Evolutionary conservation across 1,140 invertebrate species (phyloP).

Genomic region (Eulimnadia texana): DNA sequence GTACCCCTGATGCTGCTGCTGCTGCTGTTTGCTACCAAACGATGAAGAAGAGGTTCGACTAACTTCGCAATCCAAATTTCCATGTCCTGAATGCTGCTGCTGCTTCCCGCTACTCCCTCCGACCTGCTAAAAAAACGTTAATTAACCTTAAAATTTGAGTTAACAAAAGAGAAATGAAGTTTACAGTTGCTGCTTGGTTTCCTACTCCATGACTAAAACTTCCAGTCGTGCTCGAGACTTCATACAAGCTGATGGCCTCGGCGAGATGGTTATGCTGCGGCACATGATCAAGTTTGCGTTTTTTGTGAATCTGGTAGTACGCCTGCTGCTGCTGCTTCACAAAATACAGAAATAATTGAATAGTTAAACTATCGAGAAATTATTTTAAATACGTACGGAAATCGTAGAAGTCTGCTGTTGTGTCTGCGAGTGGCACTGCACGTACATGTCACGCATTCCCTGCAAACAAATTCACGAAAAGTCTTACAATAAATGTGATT

Average conservation of each 20-base stretch:
- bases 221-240: conserved; percentile 10
- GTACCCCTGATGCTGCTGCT: conserved; percentile 24
- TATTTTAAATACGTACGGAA: conserved; percentile 3
- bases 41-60: conserved; percentile 22
- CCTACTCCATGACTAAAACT: conserved; percentile 10
- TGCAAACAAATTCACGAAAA: conserved; percentile 27
- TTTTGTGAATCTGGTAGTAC: conserved; percentile 19
- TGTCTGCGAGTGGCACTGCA: conserved; percentile 34
- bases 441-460: conserved; percentile 58
- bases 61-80: conserved; percentile 21
- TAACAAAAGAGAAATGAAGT: not conserved
- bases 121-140: not conserved
- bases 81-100: conserved; percentile 23
- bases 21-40: conserved; percentile 19
- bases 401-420: conserved; percentile 31
- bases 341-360: conserved; percentile 32
- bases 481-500: not conserved
- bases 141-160: not conserved
- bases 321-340: conserved; percentile 21
- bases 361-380: conserved; percentile 40
- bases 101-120: conserved; percentile 25
- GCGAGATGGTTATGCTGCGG: not conserved
- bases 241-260: conserved; percentile 9
- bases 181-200: not conserved
- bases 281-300: conserved; percentile 3